Base-by-base conservation (phyloP, 2,797 vertebrate genomes). In the Mastacembelus armatus region DNA sequence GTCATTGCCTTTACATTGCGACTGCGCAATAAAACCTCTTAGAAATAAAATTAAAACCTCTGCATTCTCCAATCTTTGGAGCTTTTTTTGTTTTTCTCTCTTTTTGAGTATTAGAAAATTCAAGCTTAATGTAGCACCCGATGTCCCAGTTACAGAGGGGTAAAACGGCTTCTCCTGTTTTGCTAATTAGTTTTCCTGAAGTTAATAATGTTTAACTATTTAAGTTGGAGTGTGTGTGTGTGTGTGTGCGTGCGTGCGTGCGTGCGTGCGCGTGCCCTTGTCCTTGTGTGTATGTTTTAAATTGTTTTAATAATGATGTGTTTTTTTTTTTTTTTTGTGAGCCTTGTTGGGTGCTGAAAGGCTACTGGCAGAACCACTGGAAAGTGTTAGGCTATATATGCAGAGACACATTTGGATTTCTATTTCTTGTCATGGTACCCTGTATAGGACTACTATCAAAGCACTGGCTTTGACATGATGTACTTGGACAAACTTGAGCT, bases 331-430 rank as follows among this genome's bases (percentile, higher is more conserved):
- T 66, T 81, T 78, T 71, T 78, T 36, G 44, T 66, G 55, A 74
- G 56, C 4, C 7, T 30, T 22, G 54, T 57, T 49, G 66, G 60
- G 71, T 83, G 81, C 30, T 79, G 67, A 85, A 78, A 81, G 74
- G 67, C 51, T 70, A 44, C 74, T 89, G 86, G 86, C 88, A 85
- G 70, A 78, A 75, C 68, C 70, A 76, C 83, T 89, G 86, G 87
- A 92, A 89, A 88, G 26, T 77, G n/a, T 62, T 60, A 3, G 57
- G 71, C 66, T 85, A 69, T 77, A 77, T 83, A 66, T 81, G 69
- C 60, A 74, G 73, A 68, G 38, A 54, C 80, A 59, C 71, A 80
- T 85, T 88, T 76, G 77, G 78, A 71, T 80, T 64, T 82, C 73
- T 84, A 77, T 85, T 88, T 87, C 59, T 80, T 74, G 68, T 70